Evolutionary conservation across 2,113 vertebrate species (phyloP).

Genomic region (Phoxinus phoxinus): DNA sequence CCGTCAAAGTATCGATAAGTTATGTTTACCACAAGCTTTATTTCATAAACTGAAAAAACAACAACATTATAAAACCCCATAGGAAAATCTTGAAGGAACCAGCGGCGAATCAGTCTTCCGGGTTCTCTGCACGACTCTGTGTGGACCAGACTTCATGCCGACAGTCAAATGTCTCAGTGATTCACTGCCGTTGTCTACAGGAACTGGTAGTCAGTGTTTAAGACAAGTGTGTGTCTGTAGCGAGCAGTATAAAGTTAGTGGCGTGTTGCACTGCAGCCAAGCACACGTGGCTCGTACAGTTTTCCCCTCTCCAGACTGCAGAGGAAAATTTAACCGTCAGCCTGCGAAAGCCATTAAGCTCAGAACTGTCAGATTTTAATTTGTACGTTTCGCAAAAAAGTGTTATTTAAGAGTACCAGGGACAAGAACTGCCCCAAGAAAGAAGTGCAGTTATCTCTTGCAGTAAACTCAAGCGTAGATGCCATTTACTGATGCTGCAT

Average conservation of each 20-base stretch:
- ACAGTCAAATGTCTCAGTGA: conserved; percentile 21
- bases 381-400: conserved; percentile 59
- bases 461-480: conserved; percentile 31
- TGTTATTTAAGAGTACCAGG: conserved; percentile 62
- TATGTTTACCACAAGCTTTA: too few relatives aligned
- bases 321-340: conserved; percentile 67
- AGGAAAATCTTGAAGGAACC: too few relatives aligned
- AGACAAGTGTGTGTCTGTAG: conserved; percentile 51
- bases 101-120: not conserved
- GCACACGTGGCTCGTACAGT: conserved; percentile 48
- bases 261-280: conserved; percentile 43
- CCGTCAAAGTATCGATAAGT: too few relatives aligned
- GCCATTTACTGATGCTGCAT: conserved; percentile 50
- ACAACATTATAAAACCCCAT: too few relatives aligned
- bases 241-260: conserved; percentile 47
- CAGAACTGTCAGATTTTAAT: conserved; percentile 67
- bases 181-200: conserved; percentile 40
- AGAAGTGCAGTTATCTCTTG: conserved; percentile 56
- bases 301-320: conserved; percentile 46
- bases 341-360: conserved; percentile 74
- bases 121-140: not conserved
- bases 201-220: conserved; percentile 47
- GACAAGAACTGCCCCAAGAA: conserved; percentile 52
- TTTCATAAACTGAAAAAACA: too few relatives aligned
- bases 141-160: conserved; percentile 26